Percentiles rank a stretch among this genome's conserved stretches.
These are phyloP conservation scores for Drosophila nannoptera DNA, from an alignment of 1,140 invertebrate species.

Conservation along the genomic window DNA sequence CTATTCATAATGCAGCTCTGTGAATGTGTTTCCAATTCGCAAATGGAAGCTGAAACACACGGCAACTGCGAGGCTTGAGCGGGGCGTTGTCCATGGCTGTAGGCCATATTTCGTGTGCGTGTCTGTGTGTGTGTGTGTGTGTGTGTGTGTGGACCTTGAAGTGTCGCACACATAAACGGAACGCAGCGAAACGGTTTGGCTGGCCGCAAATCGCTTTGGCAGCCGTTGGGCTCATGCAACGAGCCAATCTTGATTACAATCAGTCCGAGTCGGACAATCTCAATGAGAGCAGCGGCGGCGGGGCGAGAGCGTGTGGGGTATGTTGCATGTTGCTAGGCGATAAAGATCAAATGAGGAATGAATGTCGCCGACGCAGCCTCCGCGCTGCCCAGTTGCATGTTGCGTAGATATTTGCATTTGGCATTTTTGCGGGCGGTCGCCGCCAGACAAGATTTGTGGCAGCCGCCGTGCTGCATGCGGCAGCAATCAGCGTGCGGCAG, in stretches of 20 bases:
- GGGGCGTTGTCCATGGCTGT: slow-evolving; percentile 29
- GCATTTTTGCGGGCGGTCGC: slow-evolving; percentile 63
- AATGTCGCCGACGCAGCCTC: slow-evolving; percentile 65
- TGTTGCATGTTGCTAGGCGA: slow-evolving; percentile 67
- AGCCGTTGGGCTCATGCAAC: slow-evolving; percentile 55
- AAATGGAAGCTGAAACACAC: slow-evolving; percentile 28
- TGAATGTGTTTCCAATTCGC: slow-evolving; percentile 26
- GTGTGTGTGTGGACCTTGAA: slow-evolving; percentile 53
- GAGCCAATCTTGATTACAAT: slow-evolving; percentile 75
- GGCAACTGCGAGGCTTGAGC: slow-evolving; percentile 2
- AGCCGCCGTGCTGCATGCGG: slow-evolving; percentile 15
- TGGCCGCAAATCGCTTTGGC: slow-evolving; percentile 64
- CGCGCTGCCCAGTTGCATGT: slow-evolving; percentile 55
- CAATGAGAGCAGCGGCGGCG: slow-evolving; percentile 22
- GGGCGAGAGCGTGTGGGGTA: slow-evolving; percentile 17
- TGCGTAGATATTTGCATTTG: slow-evolving; percentile 69
- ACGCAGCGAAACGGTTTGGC: slow-evolving; percentile 56
- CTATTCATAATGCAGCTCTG: too few relatives aligned
- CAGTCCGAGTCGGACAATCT: slow-evolving; percentile 55
- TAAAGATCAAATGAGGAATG: slow-evolving; percentile 76
- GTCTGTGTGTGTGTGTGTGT: too few relatives aligned
- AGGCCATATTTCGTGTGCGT: neutral
- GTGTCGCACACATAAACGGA: slow-evolving; percentile 42
- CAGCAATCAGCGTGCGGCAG: slow-evolving; percentile 25
- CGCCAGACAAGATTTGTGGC: slow-evolving; percentile 49